Conservation (phyloP, 2,797 vertebrate genomes). For the Heliangelus exortis region DNA sequence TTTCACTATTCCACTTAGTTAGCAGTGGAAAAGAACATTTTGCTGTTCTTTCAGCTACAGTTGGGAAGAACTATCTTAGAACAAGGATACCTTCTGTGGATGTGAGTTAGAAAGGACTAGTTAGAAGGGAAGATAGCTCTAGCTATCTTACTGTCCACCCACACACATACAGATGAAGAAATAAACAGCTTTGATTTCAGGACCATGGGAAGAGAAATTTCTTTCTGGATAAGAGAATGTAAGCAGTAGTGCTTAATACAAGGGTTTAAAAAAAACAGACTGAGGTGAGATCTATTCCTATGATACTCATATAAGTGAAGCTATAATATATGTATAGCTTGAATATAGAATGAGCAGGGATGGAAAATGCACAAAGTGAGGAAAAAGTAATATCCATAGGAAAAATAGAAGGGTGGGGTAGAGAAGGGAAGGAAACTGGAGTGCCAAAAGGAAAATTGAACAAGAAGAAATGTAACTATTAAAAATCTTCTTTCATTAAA, state of each 20-base stretch:
- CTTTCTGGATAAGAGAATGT: background rate
- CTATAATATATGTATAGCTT: background rate
- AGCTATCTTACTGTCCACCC: background rate
- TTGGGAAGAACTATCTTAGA: background rate
- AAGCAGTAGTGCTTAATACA: background rate
- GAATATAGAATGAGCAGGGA: too few relatives aligned
- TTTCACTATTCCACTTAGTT: background rate
- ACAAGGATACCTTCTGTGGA: fast-evolving
- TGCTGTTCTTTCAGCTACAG: background rate
- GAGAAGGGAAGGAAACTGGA: too few relatives aligned
- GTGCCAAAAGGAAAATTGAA: background rate
- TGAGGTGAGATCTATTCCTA: background rate
- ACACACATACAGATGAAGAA: background rate
- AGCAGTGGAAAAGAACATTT: background rate
- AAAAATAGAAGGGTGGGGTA: background rate
- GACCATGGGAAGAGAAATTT: background rate
- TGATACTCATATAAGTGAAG: background rate
- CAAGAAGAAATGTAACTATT: background rate
- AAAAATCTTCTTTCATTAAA: background rate
- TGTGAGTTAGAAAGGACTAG: background rate
- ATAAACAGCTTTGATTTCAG: background rate
- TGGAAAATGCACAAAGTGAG: too few relatives aligned
- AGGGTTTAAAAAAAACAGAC: background rate
- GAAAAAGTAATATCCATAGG: background rate
- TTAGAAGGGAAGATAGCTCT: background rate